Evolutionary conservation across 2,113 vertebrate genomes (phyloP), one percentile per base, ranked within the genome.

Genomic region (Syrmaticus mikado): DNA sequence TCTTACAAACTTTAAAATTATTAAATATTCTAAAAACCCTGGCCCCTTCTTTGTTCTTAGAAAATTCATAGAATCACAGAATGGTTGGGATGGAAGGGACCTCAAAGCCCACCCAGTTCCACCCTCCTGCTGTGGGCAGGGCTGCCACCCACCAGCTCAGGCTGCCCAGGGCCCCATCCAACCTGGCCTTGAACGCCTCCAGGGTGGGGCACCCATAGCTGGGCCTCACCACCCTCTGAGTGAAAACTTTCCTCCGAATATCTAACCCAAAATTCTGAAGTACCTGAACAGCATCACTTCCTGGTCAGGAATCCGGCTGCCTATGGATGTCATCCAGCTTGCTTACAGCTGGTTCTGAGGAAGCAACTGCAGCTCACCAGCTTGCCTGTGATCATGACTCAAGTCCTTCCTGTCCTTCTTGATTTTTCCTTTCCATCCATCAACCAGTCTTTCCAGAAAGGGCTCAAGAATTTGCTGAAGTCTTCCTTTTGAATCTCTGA

Each of bases 381-480:
- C 76, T 91, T 85, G 89, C 79, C 94, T 57, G 76, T 83, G 68
- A 77, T 83, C 0, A 1, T 87, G 76, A 93, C 68, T 93, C 85
- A 89, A 55, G 28, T 85, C 38, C 64, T 80, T 84, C 64, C 71
- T 89, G 84, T 58, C 22, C 34, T 85, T 71, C 60, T 43, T 83
- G 65, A 92, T 64, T 81, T 91, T 77, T 91, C 89, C 25, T 85
- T 41, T 85, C 38, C 34, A 46, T 66, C 67, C 21, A 84, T 73
- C 77, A 40, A 53, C 27, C 16, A 60, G 25, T 41, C 50, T 77
- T 70, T 50, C 53, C 0, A 85, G 78, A 89, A 93, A 67, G 32
- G 12, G 21, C 52, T 66, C 36, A 25, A 5, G 66, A 80, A 12
- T 48, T 79, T 64, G 32, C 34, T 83, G 8, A 74, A 67, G 27